phyloP scores from a whole-genome alignment of 2,888 invertebrate genomes.

The Aphodius granarius region DNA sequence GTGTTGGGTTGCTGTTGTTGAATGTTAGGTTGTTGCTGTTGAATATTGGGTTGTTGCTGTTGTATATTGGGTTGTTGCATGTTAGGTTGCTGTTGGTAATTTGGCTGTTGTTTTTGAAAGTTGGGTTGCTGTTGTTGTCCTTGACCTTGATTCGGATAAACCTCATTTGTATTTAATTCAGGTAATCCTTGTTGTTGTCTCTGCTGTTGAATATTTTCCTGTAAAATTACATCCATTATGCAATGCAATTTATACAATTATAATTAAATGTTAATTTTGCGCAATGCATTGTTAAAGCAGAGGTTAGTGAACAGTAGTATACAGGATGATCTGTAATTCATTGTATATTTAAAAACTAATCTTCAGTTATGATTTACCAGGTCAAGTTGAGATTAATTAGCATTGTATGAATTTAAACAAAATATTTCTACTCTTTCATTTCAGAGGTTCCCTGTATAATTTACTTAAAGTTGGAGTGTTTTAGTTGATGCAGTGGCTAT shows the following conservation, averaged over 20 bases:
- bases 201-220: background rate
- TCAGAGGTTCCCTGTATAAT: no score
- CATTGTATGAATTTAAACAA: no score
- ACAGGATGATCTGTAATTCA: no score
- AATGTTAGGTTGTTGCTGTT: slow-evolving; percentile 32
- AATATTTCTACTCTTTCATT: no score
- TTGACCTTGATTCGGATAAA: slow-evolving; percentile 26
- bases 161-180: slow-evolving; percentile 31
- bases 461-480: no score
- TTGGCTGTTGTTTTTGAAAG: slow-evolving; percentile 26
- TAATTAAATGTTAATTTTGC: background rate
- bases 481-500: no score
- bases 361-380: no score
- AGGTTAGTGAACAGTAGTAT: no score
- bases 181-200: slow-evolving; percentile 9
- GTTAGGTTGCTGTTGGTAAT: slow-evolving; percentile 35
- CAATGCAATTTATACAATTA: background rate
- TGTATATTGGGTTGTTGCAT: slow-evolving; percentile 30
- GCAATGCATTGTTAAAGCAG: background rate
- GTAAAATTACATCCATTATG: background rate
- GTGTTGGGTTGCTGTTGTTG: slow-evolving; percentile 35
- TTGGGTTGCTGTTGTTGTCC: slow-evolving; percentile 30
- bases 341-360: no score
- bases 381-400: no score
- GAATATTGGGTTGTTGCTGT: slow-evolving; percentile 34